A percentile compares a stretch with the other conserved stretches of the same genome.
Conservation (phyloP, 2,888 invertebrate genomes). For the Nycteola revayana region DNA sequence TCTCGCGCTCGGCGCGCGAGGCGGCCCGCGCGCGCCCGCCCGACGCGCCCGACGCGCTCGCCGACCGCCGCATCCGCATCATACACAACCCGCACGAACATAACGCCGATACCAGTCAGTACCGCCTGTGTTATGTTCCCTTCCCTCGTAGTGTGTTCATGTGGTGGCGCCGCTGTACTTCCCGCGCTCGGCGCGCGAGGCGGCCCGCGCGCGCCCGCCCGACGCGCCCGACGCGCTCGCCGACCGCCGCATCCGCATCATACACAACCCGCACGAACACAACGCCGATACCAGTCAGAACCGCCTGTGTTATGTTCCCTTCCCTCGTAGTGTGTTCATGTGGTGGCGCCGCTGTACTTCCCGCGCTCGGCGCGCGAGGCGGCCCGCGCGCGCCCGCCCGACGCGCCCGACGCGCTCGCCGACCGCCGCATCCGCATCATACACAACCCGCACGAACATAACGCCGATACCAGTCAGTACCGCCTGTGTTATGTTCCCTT, state of each 20-base stretch:
- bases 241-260: constrained; percentile 94
- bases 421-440: constrained; percentile 95
- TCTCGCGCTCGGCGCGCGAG: constrained; percentile 94
- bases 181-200: constrained; percentile 93
- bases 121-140: neutral
- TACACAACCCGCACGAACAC: constrained; percentile 91
- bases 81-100: constrained; percentile 91
- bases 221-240: constrained; percentile 87
- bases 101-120: constrained; percentile 27
- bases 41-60: constrained; percentile 86
- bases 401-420: constrained; percentile 90
- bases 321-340: too few relatives aligned
- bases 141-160: too few relatives aligned
- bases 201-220: constrained; percentile 89
- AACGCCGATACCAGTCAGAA: constrained; percentile 27
- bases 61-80: constrained; percentile 94
- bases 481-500: neutral
- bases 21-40: constrained; percentile 89
- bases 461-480: constrained; percentile 27
- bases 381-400: constrained; percentile 84
- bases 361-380: constrained; percentile 73
- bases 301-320: neutral
- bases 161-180: constrained; percentile 86
- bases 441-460: constrained; percentile 89
- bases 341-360: constrained; percentile 86